phyloP scores from a whole-genome alignment of 2,113 vertebrate species.

The Orientallactaga bullata region DNA sequence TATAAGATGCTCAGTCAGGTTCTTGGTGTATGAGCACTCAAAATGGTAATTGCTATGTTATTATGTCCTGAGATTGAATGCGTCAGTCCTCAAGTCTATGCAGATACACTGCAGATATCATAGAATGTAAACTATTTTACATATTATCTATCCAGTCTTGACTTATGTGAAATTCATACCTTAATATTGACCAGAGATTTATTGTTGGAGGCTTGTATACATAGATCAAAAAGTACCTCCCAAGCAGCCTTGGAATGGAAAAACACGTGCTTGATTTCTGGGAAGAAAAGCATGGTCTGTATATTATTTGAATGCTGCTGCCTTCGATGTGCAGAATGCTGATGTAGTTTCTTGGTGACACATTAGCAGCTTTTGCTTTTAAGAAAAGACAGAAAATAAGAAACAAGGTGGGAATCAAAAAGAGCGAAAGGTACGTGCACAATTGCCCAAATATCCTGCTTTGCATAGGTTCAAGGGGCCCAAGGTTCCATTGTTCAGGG shows the following conservation, averaged over 20 bases:
- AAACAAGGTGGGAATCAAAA: not conserved
- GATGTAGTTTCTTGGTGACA: not conserved
- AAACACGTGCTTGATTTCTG: not conserved
- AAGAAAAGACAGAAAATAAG: conserved; percentile 3
- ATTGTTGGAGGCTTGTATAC: not conserved
- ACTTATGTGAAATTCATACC: conserved; percentile 51
- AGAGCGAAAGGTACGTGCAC: not conserved
- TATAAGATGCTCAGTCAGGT: not conserved
- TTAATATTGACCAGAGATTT: conserved; percentile 33
- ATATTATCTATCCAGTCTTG: not conserved
- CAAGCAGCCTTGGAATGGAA: not conserved
- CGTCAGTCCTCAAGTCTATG: not conserved
- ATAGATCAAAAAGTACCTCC: not conserved
- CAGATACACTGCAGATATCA: conserved; percentile 45
- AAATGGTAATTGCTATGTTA: conserved; percentile 23
- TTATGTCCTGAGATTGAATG: conserved; percentile 40
- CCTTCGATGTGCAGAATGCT: not conserved
- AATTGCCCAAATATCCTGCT: not conserved
- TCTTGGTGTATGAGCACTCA: not conserved
- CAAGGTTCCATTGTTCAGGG: not conserved
- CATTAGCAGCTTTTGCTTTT: conserved; percentile 4
- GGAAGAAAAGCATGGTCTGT: not conserved
- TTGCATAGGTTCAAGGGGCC: not conserved
- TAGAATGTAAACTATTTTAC: conserved; percentile 20
- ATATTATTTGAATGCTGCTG: conserved; percentile 10